A percentile compares a stretch with the other conserved stretches of the same genome.
Evolutionary conservation across 2,113 vertebrate genomes (phyloP).

Genomic region (Elgaria multicarinata): DNA sequence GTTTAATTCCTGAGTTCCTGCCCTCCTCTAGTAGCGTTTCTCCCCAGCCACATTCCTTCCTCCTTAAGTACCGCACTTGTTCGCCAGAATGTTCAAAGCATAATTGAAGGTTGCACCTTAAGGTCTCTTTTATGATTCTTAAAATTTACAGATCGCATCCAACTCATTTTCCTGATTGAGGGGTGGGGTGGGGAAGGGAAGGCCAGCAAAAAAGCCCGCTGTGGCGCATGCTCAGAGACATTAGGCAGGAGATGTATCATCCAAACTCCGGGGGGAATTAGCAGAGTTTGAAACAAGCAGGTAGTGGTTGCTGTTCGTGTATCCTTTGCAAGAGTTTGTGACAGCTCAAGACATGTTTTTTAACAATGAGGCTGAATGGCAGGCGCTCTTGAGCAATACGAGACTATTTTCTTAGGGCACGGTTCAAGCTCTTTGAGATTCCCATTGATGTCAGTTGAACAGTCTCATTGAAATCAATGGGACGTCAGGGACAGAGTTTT

Average conservation of each 20-base stretch:
- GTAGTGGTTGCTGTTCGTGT: slow-evolving; percentile 75
- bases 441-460: not conserved
- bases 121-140: slow-evolving; percentile 53
- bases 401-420: slow-evolving; percentile 62
- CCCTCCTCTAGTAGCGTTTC: slow-evolving; percentile 25
- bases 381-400: slow-evolving; percentile 66
- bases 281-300: slow-evolving; percentile 64
- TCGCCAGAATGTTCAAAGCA: slow-evolving; percentile 51
- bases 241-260: slow-evolving; percentile 78
- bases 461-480: not conserved
- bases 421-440: not conserved
- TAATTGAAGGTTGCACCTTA: slow-evolving; percentile 46
- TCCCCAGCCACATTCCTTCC: slow-evolving; percentile 49
- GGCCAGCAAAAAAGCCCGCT: slow-evolving; percentile 66
- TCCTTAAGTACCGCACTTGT: slow-evolving; percentile 26
- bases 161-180: slow-evolving; percentile 68
- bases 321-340: slow-evolving; percentile 72
- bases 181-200: slow-evolving; percentile 59
- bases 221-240: slow-evolving; percentile 68
- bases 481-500: not conserved
- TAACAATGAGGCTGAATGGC: slow-evolving; percentile 64
- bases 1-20: slow-evolving; percentile 42
- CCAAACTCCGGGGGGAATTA: slow-evolving; percentile 77
- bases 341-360: slow-evolving; percentile 68
- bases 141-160: slow-evolving; percentile 63